phyloP scores from a whole-genome alignment of 1,140 invertebrate species.

The Spodoptera litura region DNA sequence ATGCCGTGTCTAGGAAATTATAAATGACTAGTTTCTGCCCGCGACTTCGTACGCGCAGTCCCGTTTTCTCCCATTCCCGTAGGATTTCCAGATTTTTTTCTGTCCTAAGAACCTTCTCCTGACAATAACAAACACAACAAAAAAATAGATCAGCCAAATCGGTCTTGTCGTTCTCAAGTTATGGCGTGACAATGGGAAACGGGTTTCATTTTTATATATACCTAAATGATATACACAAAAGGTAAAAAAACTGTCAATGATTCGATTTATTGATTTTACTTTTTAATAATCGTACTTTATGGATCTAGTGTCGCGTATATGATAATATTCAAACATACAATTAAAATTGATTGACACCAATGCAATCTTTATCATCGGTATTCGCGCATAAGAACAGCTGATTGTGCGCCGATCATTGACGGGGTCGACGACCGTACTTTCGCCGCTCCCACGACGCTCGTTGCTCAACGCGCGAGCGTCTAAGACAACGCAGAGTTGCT shows the following conservation, averaged over 20 bases:
- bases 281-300: neutral
- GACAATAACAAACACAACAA: no score
- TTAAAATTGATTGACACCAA: constrained; percentile 45
- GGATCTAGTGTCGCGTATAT: neutral
- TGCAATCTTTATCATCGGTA: constrained; percentile 48
- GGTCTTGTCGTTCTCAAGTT: no score
- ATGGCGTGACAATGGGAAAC: no score
- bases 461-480: constrained; percentile 63
- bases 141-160: no score
- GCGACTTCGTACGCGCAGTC: no score
- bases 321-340: constrained; percentile 24
- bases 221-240: no score
- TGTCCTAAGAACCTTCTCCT: no score
- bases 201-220: no score
- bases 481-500: constrained; percentile 51
- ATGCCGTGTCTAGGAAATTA: neutral
- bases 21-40: no score
- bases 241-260: neutral
- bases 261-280: no score
- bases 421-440: constrained; percentile 81
- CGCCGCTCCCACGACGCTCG: constrained; percentile 75
- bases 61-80: no score
- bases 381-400: constrained; percentile 75
- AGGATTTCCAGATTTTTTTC: no score
- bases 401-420: constrained; percentile 70